Base-by-base conservation (phyloP, 92 coral and sea anemone species). In the Bergia sp. region DNA sequence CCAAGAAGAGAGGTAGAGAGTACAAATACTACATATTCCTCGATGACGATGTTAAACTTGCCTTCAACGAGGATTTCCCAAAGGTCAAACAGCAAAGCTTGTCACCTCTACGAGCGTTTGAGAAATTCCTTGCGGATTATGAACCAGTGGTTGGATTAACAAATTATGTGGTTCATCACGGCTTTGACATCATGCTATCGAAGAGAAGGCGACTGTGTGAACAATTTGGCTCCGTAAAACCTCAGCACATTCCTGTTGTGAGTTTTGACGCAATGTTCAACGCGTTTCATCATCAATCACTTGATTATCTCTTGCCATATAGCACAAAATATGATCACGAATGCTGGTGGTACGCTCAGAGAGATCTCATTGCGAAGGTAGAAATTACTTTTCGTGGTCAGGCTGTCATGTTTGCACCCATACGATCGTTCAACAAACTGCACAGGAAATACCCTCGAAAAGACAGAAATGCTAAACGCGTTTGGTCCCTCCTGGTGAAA, bases 301-400 rank as follows among this genome's bases (percentile, higher is more conserved):
- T 86, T 1, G 40, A 47, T 47, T 47, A 47, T 47, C 53, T 47
- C 10, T 47, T 47, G 10, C 53, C 53, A 7, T 47, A 47, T 69
- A 55, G 66, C 10, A 86, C 90, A 1, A 44, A 47, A 36, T 80
- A 86, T 79, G 92, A 90, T 49, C 39, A 73, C 37, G 20, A 20
- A 1, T 74, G 55, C 20, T 90, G 89, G 89, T 85, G 92, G 89
- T 79, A 85, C 53, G 76, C 90, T 72, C 92, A 90, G 47, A 86
- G 92, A 64, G 29, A 65, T 47, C 65, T 86, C 53, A 47, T 47
- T 0, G 53, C 53, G 11, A 47, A 47, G 9, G 53, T 47, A 7
- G 53, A 47, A 47, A 81, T 90, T 0, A 81, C 45, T 44, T 90
- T 90, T 36, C 90, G 92, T 67, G 92, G 92, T 6, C 89, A 47